Conservation (phyloP, 2,113 vertebrate species). For the Aphyosemion australe region DNA sequence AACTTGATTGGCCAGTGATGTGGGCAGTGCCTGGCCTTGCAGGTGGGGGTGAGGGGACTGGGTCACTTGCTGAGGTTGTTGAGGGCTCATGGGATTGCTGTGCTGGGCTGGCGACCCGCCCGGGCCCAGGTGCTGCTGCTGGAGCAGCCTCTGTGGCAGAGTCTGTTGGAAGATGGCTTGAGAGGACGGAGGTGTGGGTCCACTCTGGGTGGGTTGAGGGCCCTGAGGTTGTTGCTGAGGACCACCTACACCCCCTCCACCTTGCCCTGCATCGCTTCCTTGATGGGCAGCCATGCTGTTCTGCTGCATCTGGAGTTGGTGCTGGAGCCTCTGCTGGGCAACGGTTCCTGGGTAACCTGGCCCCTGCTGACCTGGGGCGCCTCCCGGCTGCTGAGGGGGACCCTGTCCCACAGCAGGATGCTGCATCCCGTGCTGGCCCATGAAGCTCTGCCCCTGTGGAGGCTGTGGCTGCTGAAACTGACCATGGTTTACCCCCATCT, state of each 20-base stretch:
- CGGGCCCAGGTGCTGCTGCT: slow-evolving; percentile 75
- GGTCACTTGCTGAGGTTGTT: slow-evolving; percentile 88
- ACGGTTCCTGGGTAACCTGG: slow-evolving; percentile 77
- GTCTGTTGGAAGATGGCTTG: slow-evolving; percentile 85
- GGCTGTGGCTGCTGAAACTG: slow-evolving; percentile 92
- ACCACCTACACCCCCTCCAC: slow-evolving; percentile 78
- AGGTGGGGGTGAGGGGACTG: slow-evolving; percentile 88
- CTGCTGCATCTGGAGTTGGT: slow-evolving; percentile 76
- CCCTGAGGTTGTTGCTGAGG: slow-evolving; percentile 87
- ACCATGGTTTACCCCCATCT: slow-evolving; percentile 86
- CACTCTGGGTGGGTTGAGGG: slow-evolving; percentile 64
- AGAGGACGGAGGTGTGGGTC: slow-evolving; percentile 60
- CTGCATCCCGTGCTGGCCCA: slow-evolving; percentile 80
- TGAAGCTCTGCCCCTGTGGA: slow-evolving; percentile 86
- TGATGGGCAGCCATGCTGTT: slow-evolving; percentile 66
- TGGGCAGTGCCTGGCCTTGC: slow-evolving; percentile 86
- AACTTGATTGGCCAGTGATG: slow-evolving; percentile 93
- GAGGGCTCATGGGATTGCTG: slow-evolving; percentile 88
- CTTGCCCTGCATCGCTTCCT: slow-evolving; percentile 65
- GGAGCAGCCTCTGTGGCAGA: slow-evolving; percentile 88
- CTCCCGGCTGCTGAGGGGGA: slow-evolving; percentile 75
- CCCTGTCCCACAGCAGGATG: slow-evolving; percentile 82
- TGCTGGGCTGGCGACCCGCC: slow-evolving; percentile 87
- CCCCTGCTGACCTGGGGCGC: slow-evolving; percentile 85
- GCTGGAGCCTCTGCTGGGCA: slow-evolving; percentile 79